Evolutionary conservation across 2,113 vertebrate species (phyloP).

Genomic region (Pteropus alecto): DNA sequence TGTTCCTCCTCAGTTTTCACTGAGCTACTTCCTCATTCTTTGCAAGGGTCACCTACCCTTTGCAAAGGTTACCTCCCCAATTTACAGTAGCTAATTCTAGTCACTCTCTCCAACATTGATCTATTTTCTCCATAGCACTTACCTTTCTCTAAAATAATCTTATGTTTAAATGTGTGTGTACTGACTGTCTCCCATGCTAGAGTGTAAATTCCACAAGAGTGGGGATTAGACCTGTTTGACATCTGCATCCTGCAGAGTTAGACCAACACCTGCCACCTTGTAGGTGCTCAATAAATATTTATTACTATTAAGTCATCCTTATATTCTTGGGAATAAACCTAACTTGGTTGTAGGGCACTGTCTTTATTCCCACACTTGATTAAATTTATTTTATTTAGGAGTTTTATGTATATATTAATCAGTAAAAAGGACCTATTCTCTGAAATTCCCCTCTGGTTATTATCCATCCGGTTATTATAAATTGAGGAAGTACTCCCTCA

Average conservation of each 20-base stretch:
- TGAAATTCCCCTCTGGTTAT: background rate
- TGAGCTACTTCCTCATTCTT: background rate
- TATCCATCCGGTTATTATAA: background rate
- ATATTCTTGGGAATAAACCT: background rate
- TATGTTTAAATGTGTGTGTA: background rate
- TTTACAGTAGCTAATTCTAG: background rate
- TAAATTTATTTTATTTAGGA: background rate
- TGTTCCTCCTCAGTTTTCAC: background rate
- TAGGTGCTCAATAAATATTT: background rate
- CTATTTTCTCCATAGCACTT: background rate
- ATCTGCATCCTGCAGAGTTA: background rate
- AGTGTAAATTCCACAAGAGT: background rate
- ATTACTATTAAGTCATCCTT: background rate
- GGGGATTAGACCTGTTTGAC: background rate
- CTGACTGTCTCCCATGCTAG: background rate
- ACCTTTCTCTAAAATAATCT: background rate
- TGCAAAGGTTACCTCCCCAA: background rate
- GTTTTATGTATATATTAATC: background rate
- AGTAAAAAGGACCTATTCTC: background rate
- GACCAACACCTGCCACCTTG: background rate
- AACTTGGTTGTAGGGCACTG: background rate
- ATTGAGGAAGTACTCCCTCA: background rate
- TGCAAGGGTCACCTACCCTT: background rate
- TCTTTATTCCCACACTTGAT: background rate
- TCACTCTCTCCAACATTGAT: background rate